Conservation (phyloP, 2,113 vertebrate genomes). For the Noctilio leporinus region DNA sequence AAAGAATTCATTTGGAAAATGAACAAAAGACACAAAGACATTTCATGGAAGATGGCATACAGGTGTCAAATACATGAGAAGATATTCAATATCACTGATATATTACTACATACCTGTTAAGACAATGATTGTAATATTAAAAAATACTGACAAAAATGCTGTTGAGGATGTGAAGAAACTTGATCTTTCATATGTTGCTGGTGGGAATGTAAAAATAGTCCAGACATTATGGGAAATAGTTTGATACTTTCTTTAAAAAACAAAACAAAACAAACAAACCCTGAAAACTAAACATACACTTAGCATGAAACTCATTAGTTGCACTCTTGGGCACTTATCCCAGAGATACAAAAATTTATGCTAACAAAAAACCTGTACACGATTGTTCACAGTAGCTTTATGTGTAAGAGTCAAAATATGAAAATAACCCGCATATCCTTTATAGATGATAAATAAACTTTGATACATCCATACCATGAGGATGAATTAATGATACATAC, state of each 20-base stretch:
- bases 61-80: background rate
- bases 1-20: background rate
- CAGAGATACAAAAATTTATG: too few species aligned
- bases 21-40: background rate
- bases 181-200: background rate
- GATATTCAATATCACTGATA: background rate
- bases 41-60: background rate
- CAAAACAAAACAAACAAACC: background rate
- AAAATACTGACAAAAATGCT: too few species aligned
- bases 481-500: background rate
- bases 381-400: too few species aligned
- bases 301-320: background rate
- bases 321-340: too few species aligned
- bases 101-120: background rate
- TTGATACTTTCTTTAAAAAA: background rate
- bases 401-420: too few species aligned
- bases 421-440: too few species aligned
- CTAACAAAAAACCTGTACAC: too few species aligned
- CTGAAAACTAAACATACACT: background rate
- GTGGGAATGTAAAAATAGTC: background rate
- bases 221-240: background rate
- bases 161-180: too few species aligned
- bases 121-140: background rate
- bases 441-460: too few species aligned
- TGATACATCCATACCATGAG: too few species aligned